Conservation (phyloP, 2,888 invertebrate genomes). For the Temnothorax ravouxi region DNA sequence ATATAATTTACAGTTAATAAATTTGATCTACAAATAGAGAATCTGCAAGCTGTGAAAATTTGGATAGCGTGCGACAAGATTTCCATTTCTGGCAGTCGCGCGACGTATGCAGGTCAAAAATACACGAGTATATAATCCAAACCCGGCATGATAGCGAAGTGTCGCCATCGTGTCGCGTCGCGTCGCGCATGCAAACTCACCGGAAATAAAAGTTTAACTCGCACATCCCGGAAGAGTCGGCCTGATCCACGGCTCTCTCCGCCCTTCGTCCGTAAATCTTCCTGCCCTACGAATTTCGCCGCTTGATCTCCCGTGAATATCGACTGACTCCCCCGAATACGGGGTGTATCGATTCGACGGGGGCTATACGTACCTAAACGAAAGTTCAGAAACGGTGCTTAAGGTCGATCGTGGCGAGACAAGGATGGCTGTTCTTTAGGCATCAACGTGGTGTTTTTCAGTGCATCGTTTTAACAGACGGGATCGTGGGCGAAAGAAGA, state of each 20-base stretch:
- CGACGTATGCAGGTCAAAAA: conserved; percentile 33
- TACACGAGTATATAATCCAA: conserved; percentile 43
- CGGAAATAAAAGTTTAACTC: conserved; percentile 71
- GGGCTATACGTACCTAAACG: conserved; percentile 3
- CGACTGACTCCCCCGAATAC: conserved; percentile 67
- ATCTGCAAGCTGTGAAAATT: conserved; percentile 2
- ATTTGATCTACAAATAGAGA: not conserved
- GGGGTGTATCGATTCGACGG: conserved; percentile 56
- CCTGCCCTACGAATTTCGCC: conserved; percentile 64
- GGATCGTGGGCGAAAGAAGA: not conserved
- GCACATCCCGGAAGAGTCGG: conserved; percentile 52
- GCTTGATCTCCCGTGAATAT: conserved; percentile 69
- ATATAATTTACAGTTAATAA: not conserved
- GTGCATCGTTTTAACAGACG: conserved; percentile 54
- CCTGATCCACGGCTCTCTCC: conserved; percentile 69
- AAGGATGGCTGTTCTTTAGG: conserved; percentile 20
- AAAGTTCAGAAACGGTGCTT: conserved; percentile 39
- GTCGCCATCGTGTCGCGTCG: conserved; percentile 35
- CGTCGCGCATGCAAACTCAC: conserved; percentile 62
- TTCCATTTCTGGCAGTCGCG: conserved; percentile 9
- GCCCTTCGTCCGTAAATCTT: conserved; percentile 67
- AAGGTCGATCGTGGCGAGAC: conserved; percentile 6
- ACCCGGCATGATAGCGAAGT: conserved; percentile 13
- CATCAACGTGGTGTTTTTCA: conserved; percentile 56
- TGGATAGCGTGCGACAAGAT: not conserved